Evolutionary conservation across 1,140 invertebrate genomes (phyloP).

Genomic region (Drosophila ananassae): DNA sequence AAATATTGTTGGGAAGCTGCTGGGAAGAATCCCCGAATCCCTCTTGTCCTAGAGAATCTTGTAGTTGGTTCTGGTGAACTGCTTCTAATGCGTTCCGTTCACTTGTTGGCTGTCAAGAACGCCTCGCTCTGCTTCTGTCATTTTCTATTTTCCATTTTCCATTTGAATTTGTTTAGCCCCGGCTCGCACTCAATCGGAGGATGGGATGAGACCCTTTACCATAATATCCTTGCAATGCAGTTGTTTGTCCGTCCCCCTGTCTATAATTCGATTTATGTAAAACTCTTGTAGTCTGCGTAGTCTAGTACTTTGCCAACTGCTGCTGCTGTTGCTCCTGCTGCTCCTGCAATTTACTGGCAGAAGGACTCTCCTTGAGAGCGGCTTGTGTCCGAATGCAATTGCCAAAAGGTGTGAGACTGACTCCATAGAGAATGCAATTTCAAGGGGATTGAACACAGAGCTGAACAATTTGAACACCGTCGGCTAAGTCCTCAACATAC

Average conservation of each 20-base stretch:
- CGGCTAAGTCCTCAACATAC: background rate
- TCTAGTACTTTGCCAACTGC: conserved; percentile 34
- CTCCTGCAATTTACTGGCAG: conserved; percentile 54
- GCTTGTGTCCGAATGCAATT: conserved; percentile 35
- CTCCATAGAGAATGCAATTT: conserved; percentile 48
- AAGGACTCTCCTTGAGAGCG: conserved; percentile 8
- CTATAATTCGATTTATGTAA: conserved; percentile 76
- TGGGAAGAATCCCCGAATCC: background rate
- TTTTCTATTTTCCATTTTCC: conserved; percentile 68
- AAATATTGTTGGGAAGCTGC: conserved; percentile 15
- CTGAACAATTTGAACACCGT: conserved; percentile 30
- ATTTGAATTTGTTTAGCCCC: conserved; percentile 63
- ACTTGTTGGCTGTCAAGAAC: conserved; percentile 63
- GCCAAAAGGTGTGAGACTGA: conserved; percentile 49
- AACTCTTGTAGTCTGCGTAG: conserved; percentile 46
- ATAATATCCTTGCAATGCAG: conserved; percentile 47
- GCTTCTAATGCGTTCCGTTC: conserved; percentile 54
- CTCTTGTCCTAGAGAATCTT: conserved; percentile 31
- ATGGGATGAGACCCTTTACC: conserved; percentile 40
- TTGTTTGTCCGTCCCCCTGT: conserved; percentile 1
- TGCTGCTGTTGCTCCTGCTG: background rate
- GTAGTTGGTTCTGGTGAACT: conserved; percentile 47
- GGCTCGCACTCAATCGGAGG: conserved; percentile 31
- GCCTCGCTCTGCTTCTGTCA: conserved; percentile 46
- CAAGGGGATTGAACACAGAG: conserved; percentile 27